Base-by-base conservation (phyloP, 2,888 invertebrate genomes). In the Polia nebulosa region DNA sequence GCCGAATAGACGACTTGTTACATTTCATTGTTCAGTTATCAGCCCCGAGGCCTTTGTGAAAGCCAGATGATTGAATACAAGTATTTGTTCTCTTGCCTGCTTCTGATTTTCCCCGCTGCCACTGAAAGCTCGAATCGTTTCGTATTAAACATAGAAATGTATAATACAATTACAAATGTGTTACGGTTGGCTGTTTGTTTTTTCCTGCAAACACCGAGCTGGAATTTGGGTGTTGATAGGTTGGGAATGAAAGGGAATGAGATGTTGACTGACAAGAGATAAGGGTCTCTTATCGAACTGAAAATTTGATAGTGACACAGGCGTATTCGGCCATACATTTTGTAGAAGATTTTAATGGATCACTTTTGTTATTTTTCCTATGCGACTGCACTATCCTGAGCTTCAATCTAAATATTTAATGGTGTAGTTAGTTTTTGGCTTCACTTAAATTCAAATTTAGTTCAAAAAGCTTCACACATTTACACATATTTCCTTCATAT, bases 1-100 rank as follows among this genome's bases (percentile, higher is more conserved):
- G 94, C 92, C 89, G 93, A 92, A 94, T 93, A 93, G 94, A 95
- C 95, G 95, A 95, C 95, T 95, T 94, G 95, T 95, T 95, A 95
- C 95, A 94, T 95, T 95, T 95, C 95, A 95, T 95, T 95, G 95
- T 95, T 95, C 95, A 94, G 95, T 94, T 95, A 95, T 95, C 95
- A 95, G 94, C 86, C 91, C 89, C 88, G 86, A 89, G 94, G 94
- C 95, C 90, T 95, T 95, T 95, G 95, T 95, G 93, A 89, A 90
- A 88, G 90, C 91, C 88, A 86, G 95, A 95, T 95, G 95, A 95
- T 95, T 95, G 95, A 95, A 95, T 95, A 94, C 92, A 91, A 92
- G 94, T 94, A 95, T 95, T 95, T 95, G 95, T 95, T 95, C 94
- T 89, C 91, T 90, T 88, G 92, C 92, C 93, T 93, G 94, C 92